phyloP scores from a whole-genome alignment of 2,888 invertebrate species.

The Dryocosmus kuriphilus region DNA sequence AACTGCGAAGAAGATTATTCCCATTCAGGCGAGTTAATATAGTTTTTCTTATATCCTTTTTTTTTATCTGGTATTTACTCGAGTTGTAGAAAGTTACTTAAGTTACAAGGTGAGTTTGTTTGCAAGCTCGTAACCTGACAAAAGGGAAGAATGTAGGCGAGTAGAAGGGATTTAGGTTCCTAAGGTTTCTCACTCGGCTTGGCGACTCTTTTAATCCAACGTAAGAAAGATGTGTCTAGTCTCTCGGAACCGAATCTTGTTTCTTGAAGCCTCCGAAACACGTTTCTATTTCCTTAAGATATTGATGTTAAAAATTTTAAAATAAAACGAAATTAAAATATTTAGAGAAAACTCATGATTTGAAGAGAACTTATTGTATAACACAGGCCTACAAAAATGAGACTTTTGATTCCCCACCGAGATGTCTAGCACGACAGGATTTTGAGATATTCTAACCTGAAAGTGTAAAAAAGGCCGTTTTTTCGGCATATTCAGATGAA shows the following conservation, averaged over 20 bases:
- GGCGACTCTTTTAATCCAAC: conserved; percentile 66
- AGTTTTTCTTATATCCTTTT: conserved; percentile 1
- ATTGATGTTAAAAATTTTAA: background rate
- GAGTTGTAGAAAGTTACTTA: background rate
- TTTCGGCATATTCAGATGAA: too few species aligned
- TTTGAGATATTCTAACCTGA: too few species aligned
- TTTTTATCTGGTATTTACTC: background rate
- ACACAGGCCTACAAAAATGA: too few species aligned
- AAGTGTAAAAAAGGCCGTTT: too few species aligned
- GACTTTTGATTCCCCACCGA: too few species aligned
- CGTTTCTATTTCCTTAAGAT: background rate
- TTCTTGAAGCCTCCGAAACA: conserved; percentile 12
- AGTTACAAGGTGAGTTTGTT: conserved; percentile 43
- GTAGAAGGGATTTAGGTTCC: conserved; percentile 69
- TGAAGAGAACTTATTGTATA: too few species aligned
- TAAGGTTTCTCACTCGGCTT: conserved; percentile 74
- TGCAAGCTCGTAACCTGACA: conserved; percentile 48
- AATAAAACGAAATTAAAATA: background rate
- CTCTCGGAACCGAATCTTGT: conserved; percentile 51
- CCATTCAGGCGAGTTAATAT: conserved; percentile 9
- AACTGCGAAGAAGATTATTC: conserved; percentile 34
- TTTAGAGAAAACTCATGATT: too few species aligned
- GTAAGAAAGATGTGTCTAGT: conserved; percentile 62
- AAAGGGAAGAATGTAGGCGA: conserved; percentile 67
- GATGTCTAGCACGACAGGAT: too few species aligned